Evolutionary conservation across 2,797 vertebrate genomes (phyloP).

Genomic region (Xerus rutilus): DNA sequence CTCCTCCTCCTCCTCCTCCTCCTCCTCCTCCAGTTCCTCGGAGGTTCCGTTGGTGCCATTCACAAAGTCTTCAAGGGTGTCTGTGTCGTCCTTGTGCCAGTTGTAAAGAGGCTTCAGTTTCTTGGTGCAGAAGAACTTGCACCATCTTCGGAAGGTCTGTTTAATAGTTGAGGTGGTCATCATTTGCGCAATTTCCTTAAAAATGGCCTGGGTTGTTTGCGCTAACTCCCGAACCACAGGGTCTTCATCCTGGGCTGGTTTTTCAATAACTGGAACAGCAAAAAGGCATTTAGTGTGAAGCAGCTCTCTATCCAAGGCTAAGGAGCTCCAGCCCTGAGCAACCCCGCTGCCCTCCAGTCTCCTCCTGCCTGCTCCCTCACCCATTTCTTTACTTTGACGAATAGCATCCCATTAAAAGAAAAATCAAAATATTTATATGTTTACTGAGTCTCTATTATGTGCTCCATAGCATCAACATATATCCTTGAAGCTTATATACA

Average conservation of each 20-base stretch:
- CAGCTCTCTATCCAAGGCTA: neutral
- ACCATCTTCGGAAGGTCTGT: slow-evolving; percentile 31
- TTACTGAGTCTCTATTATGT: neutral
- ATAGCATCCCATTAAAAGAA: neutral
- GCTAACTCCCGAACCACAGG: neutral
- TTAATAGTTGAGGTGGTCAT: slow-evolving; percentile 10
- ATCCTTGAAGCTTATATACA: neutral
- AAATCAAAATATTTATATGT: neutral
- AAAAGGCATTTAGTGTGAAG: neutral
- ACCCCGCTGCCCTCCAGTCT: neutral
- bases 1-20: too few species aligned
- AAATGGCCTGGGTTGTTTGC: neutral
- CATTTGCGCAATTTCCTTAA: neutral
- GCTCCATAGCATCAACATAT: neutral
- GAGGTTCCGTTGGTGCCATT: accelerated
- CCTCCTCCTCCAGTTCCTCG: accelerated
- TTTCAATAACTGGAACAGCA: slow-evolving; percentile 59
- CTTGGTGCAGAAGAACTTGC: slow-evolving; percentile 27
- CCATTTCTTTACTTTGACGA: neutral
- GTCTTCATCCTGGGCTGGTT: slow-evolving; percentile 43
- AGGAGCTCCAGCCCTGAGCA: neutral
- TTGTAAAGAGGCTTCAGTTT: slow-evolving; percentile 58
- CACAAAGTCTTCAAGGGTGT: accelerated
- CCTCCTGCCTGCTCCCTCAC: accelerated
- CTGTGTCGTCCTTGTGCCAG: accelerated